Conservation (phyloP, 2,113 vertebrate species). For the Peromyscus californicus region DNA sequence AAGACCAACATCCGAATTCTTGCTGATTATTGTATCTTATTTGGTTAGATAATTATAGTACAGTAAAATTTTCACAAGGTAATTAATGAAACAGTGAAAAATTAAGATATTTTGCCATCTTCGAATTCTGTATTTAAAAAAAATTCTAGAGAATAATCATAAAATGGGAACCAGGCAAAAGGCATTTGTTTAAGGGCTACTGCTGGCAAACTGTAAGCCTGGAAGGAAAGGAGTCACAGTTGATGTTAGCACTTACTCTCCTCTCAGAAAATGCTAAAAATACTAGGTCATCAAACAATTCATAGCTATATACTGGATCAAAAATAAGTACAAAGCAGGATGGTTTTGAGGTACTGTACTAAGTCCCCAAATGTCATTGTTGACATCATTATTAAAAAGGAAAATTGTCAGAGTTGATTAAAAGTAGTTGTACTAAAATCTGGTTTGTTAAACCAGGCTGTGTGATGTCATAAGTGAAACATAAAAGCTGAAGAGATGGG, state of each 20-base stretch:
- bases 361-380: background rate
- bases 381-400: background rate
- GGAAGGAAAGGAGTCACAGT: background rate
- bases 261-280: background rate
- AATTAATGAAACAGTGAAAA: conserved; percentile 49
- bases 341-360: background rate
- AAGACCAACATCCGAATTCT: background rate
- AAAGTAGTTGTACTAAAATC: background rate
- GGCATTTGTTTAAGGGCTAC: background rate
- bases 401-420: background rate
- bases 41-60: background rate
- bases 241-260: background rate
- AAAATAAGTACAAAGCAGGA: background rate
- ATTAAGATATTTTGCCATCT: background rate
- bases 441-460: background rate
- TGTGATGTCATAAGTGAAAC: background rate
- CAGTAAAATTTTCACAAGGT: background rate
- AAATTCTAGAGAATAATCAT: background rate
- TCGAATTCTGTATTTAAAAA: conserved; percentile 5
- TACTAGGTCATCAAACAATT: background rate
- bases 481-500: background rate
- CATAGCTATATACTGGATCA: background rate
- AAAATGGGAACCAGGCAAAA: background rate
- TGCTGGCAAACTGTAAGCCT: background rate
- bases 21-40: background rate